Base-by-base conservation (phyloP, 2,113 vertebrate species). In the Osmerus mordax region DNA sequence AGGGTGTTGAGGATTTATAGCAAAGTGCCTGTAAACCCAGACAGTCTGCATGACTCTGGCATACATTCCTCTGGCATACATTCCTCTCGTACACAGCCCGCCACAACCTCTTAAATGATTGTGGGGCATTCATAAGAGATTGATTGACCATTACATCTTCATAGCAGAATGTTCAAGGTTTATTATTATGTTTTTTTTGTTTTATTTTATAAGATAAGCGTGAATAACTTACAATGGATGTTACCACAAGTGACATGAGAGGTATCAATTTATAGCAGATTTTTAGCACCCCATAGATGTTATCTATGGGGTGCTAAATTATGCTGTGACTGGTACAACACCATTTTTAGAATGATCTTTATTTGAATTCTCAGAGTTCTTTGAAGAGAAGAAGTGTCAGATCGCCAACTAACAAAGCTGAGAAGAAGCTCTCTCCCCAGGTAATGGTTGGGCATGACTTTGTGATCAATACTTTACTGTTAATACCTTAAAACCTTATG, bases 371-470 rank as follows among this genome's bases (percentile, higher is more conserved):
- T 62, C 89, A 99, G 95, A 95, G 91, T 87, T 94, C 95, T 76
- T 79, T 95, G 86, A 98, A 94, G 92, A 97, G 93, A 84, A 92
- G 94, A 82, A 92, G 92, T 25, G 83, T 92, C 65, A 92, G 94
- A 68, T 94, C 95, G 12, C 86, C 94, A 3, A 5, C 90, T 3
- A 91, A 88, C 65, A 96, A 94, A 84, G 76, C 90, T 0, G 97
- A 98, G 54, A 97, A 93, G 91, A 97, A 96, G 69, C 81, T 94
- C 0, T 94, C 91, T 0, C 87, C 92, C 68, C 96, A 95, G 92
- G 94, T 96, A 85, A 87, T 28, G 25, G 25, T 28, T 28, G 25
- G 25, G 25, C 25, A 28, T 28, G 25, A 28, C 25, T 28, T 28
- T 28, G 25, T 28, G 25, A 28, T 28, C 25, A 28, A 28, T 25